phyloP scores from a whole-genome alignment of 1,140 invertebrate genomes.

The Meloidogyne exigua region DNA sequence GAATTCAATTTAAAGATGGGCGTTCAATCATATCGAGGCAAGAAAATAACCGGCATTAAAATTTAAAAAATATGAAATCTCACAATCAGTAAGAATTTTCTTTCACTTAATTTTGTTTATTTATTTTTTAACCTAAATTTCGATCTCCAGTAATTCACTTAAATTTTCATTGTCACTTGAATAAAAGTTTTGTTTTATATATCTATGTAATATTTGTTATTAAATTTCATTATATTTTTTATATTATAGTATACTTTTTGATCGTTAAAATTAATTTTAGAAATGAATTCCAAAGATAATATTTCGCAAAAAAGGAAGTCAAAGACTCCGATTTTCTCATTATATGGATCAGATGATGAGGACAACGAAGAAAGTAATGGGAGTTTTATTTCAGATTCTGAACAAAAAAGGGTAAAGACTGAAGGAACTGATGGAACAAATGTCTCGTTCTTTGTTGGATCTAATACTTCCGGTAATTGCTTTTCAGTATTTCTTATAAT shows the following conservation, averaged over 20 bases:
- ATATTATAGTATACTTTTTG: background rate
- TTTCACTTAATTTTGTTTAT: background rate
- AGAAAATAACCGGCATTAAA: conserved; percentile 23
- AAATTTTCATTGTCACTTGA: background rate
- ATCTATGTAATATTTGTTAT: background rate
- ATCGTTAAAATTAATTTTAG: background rate
- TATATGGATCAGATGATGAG: conserved; percentile 25
- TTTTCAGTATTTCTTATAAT: too few relatives aligned
- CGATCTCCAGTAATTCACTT: background rate
- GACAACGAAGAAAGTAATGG: background rate
- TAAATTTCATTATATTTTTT: background rate
- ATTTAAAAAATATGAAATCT: too few relatives aligned
- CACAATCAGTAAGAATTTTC: too few relatives aligned
- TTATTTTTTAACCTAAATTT: background rate
- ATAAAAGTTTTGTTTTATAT: background rate
- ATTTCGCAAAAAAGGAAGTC: conserved; percentile 23
- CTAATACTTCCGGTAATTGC: background rate
- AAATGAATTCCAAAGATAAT: background rate
- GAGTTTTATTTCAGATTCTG: background rate
- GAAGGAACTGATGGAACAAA: background rate
- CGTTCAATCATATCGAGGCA: conserved; percentile 72
- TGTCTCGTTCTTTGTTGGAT: background rate
- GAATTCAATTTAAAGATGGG: conserved; percentile 90
- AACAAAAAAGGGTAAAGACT: background rate
- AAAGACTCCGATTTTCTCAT: conserved; percentile 10